Percentiles rank a stretch among this genome's conserved stretches.
Evolutionary conservation across 2,113 vertebrate genomes (phyloP).

Genomic region (Brienomyrus longianalis): DNA sequence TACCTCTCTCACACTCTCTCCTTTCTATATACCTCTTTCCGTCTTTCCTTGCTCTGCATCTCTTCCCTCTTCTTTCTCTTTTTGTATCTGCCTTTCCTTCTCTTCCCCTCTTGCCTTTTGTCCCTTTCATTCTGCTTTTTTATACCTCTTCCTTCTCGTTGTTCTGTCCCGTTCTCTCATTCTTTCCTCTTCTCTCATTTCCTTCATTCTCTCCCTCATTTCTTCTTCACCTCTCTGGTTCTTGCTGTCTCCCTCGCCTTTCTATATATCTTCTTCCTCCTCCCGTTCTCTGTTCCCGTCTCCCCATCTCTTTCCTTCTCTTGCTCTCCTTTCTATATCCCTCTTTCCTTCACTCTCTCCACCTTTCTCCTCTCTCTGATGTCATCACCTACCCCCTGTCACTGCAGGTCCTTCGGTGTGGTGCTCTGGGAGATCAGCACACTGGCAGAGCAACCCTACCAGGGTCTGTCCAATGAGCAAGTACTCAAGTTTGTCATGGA

Average conservation of each 20-base stretch:
- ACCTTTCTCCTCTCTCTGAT: neutral
- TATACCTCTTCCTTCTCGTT: too few species aligned
- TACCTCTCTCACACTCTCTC: neutral
- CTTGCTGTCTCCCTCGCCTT: neutral
- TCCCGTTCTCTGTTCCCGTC: neutral
- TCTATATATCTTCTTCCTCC: neutral
- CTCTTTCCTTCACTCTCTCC: neutral
- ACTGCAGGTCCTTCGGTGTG: slow-evolving; percentile 86
- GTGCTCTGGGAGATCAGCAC: slow-evolving; percentile 97
- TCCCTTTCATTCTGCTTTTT: too few species aligned
- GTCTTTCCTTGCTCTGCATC: neutral
- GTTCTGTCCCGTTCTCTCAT: neutral
- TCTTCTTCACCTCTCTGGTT: neutral
- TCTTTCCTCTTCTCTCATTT: neutral
- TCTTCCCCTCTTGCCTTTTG: neutral
- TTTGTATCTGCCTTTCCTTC: neutral
- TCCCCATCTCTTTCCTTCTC: neutral
- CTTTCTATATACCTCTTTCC: neutral
- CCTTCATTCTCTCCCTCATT: neutral
- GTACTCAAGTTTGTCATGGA: slow-evolving; percentile 98
- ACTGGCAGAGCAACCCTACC: slow-evolving; percentile 90
- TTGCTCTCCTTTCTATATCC: neutral
- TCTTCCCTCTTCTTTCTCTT: neutral
- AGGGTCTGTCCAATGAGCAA: slow-evolving; percentile 93
- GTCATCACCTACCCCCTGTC: neutral